Evolutionary conservation across 2,888 invertebrate genomes (phyloP).

Genomic region (Aporophyla nigra): DNA sequence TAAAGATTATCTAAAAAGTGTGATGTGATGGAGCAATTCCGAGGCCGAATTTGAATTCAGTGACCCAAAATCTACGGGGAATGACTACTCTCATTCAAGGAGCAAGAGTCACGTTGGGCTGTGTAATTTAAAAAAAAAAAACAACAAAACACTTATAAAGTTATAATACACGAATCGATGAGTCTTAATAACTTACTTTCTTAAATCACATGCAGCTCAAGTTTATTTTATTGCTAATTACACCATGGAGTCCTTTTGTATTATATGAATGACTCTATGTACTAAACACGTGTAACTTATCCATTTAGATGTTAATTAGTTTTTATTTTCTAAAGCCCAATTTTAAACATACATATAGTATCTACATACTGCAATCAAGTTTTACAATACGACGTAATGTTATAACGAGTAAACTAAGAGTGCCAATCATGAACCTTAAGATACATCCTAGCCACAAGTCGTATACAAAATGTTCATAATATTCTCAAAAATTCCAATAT

Average conservation of each 20-base stretch:
- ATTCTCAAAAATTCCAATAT: slow-evolving; percentile 14
- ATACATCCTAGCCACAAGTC: not conserved
- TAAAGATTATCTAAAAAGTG: too few species aligned
- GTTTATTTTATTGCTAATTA: not conserved
- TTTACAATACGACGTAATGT: too few species aligned
- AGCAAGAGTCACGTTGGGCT: too few species aligned
- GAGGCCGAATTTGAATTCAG: too few species aligned
- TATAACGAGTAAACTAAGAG: not conserved
- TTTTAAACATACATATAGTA: not conserved
- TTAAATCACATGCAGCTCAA: not conserved
- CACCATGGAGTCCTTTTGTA: not conserved
- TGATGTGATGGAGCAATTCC: too few species aligned
- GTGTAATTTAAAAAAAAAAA: too few species aligned
- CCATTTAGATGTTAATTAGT: not conserved
- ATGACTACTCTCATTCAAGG: too few species aligned
- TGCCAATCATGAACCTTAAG: not conserved
- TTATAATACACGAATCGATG: too few species aligned
- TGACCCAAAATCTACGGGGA: too few species aligned
- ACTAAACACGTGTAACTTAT: not conserved
- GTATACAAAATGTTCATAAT: not conserved
- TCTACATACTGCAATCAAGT: not conserved
- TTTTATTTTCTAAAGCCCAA: not conserved
- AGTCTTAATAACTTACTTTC: not conserved
- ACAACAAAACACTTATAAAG: too few species aligned
- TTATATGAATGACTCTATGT: not conserved